These are phyloP conservation scores for Pelodiscus sinensis DNA, from an alignment of 2,113 vertebrate genomes.

Conservation along the genomic window DNA sequence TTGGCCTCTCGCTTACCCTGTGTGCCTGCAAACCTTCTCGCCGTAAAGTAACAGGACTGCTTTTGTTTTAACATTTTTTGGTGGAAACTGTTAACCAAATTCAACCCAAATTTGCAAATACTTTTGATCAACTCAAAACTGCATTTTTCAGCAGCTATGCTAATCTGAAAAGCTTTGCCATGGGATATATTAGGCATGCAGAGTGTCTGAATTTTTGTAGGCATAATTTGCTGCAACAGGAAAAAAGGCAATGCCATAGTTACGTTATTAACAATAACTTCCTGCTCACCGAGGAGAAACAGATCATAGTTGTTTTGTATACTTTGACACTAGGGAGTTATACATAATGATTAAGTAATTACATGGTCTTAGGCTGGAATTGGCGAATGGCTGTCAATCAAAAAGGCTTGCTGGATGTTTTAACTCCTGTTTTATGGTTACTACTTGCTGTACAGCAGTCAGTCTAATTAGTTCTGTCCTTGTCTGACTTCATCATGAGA, in stretches of 20 bases:
- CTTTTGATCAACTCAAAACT: too few relatives aligned
- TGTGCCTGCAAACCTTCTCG: background rate
- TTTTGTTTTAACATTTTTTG: background rate
- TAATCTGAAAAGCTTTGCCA: too few relatives aligned
- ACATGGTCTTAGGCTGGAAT: conserved; percentile 30
- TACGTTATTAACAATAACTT: background rate
- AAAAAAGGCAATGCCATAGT: background rate
- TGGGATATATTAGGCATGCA: background rate
- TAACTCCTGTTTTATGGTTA: conserved; percentile 15
- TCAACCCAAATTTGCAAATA: too few relatives aligned
- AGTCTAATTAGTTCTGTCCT: background rate
- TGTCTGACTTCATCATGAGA: background rate
- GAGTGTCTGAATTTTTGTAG: conserved; percentile 1
- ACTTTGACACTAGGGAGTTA: background rate
- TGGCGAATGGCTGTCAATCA: conserved; percentile 5
- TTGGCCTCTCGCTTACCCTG: too few relatives aligned
- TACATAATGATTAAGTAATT: conserved; percentile 52
- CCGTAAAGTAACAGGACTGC: background rate
- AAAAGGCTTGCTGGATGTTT: conserved; percentile 2
- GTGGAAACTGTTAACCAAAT: too few relatives aligned
- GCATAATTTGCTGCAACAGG: background rate
- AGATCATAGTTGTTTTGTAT: background rate
- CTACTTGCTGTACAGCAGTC: background rate
- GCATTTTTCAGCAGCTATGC: too few relatives aligned
- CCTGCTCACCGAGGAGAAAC: conserved; percentile 1